A percentile compares a stretch with the other conserved stretches of the same genome.
These are phyloP conservation scores for Eriosoma lanigerum DNA, from an alignment of 1,140 invertebrate species.

Conservation along the genomic window DNA sequence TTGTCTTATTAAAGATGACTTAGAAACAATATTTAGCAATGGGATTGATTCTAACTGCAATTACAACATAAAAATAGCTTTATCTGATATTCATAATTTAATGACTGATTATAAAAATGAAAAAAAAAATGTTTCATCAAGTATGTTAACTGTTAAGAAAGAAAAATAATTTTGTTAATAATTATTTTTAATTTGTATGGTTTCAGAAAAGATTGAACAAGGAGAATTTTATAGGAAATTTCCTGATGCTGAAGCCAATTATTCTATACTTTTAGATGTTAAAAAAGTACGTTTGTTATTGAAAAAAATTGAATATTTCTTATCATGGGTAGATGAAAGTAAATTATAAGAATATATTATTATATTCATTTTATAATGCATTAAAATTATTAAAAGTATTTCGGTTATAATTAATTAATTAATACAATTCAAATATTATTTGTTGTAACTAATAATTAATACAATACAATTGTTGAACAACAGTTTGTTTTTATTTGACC, in stretches of 20 bases:
- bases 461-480: no score
- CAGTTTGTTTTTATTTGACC: no score
- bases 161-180: conserved; percentile 46
- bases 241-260: conserved; percentile 59
- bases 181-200: neutral
- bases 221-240: conserved; percentile 63
- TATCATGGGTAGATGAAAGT: conserved; percentile 61
- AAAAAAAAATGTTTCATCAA: conserved; percentile 54
- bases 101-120: conserved; percentile 59
- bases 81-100: conserved; percentile 66
- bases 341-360: no score
- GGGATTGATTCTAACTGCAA: conserved; percentile 59
- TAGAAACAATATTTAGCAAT: conserved; percentile 60
- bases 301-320: conserved; percentile 72
- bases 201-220: conserved; percentile 55
- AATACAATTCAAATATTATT: no score
- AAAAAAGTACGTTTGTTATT: conserved; percentile 63
- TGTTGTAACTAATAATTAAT: no score
- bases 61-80: conserved; percentile 61
- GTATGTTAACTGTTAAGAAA: conserved; percentile 51
- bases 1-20: conserved; percentile 58
- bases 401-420: no score
- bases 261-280: conserved; percentile 61
- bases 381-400: no score
- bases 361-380: no score